A percentile compares a stretch with the other conserved stretches of the same genome.
Evolutionary conservation across 2,797 vertebrate genomes (phyloP).

Genomic region (Coregonus ussuriensis): DNA sequence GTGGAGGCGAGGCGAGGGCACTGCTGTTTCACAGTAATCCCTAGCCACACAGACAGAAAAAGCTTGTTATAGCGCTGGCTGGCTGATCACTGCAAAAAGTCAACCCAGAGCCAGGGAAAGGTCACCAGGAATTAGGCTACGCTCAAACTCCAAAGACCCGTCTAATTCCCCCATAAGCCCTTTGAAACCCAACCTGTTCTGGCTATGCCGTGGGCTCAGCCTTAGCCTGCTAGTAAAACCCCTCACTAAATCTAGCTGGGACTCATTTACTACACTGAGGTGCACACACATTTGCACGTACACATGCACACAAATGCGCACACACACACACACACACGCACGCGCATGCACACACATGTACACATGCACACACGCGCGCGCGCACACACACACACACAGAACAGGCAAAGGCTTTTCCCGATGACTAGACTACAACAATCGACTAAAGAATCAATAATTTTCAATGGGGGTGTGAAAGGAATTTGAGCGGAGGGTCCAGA

Average conservation of each 20-base stretch:
- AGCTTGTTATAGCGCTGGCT: slow-evolving; percentile 82
- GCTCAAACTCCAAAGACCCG: slow-evolving; percentile 75
- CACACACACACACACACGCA: slow-evolving; percentile 8
- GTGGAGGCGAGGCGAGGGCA: slow-evolving; percentile 59
- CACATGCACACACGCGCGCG: slow-evolving; percentile 39
- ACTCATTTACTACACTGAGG: slow-evolving; percentile 70
- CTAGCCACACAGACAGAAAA: slow-evolving; percentile 78
- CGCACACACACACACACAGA: slow-evolving; percentile 27
- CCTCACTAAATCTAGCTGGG: slow-evolving; percentile 74
- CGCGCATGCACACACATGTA: slow-evolving; percentile 11
- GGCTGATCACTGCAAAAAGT: slow-evolving; percentile 83
- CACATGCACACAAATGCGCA: slow-evolving; percentile 16
- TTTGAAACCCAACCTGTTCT: slow-evolving; percentile 77
- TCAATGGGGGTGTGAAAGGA: slow-evolving; percentile 68
- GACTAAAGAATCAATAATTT: slow-evolving; percentile 71
- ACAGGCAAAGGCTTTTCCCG: slow-evolving; percentile 62
- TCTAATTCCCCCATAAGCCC: slow-evolving; percentile 80
- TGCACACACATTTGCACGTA: slow-evolving; percentile 29
- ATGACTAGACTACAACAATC: slow-evolving; percentile 74
- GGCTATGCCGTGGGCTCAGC: slow-evolving; percentile 73
- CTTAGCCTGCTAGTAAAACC: slow-evolving; percentile 69
- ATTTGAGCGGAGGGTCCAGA: slow-evolving; percentile 52
- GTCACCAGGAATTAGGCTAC: slow-evolving; percentile 78
- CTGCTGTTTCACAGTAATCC: slow-evolving; percentile 75
- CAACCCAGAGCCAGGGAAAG: slow-evolving; percentile 81